These are phyloP conservation scores for Cyphomyrmex costatus DNA, from an alignment of 1,140 invertebrate genomes.

Conservation along the genomic window DNA sequence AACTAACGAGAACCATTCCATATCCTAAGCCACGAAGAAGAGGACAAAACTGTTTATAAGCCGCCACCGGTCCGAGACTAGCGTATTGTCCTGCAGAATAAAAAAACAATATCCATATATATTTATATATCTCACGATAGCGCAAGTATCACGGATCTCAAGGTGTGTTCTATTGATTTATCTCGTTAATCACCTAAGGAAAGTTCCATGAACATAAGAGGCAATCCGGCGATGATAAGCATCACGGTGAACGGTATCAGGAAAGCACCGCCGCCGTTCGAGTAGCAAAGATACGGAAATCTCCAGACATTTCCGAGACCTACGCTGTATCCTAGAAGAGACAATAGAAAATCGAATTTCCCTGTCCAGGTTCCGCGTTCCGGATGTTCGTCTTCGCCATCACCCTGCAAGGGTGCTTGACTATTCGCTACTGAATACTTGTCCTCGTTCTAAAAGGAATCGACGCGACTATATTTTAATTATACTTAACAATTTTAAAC, in stretches of 20 bases:
- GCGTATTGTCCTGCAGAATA: conserved; percentile 89
- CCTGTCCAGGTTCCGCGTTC: conserved; percentile 93
- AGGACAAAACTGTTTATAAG: conserved; percentile 91
- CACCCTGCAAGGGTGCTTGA: conserved; percentile 84
- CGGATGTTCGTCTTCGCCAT: conserved; percentile 86
- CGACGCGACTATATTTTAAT: conserved; percentile 22
- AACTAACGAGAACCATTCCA: conserved; percentile 94
- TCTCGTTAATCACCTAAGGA: conserved; percentile 87
- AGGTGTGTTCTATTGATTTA: neutral
- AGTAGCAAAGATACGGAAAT: conserved; percentile 93
- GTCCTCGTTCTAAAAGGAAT: conserved; percentile 83
- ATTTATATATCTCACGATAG: neutral
- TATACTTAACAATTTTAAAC: conserved; percentile 4
- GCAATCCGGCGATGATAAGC: conserved; percentile 94
- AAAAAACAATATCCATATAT: neutral
- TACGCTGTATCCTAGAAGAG: conserved; percentile 94
- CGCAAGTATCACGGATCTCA: neutral
- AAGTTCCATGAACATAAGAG: conserved; percentile 96
- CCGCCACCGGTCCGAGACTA: conserved; percentile 91
- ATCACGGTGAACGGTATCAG: conserved; percentile 94
- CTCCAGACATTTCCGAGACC: conserved; percentile 95
- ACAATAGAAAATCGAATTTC: conserved; percentile 93
- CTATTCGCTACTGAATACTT: conserved; percentile 87
- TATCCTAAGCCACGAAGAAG: conserved; percentile 92
- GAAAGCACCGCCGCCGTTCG: conserved; percentile 94